Conservation (phyloP, 2,888 invertebrate species). For the Pristionchus entomophagus region DNA sequence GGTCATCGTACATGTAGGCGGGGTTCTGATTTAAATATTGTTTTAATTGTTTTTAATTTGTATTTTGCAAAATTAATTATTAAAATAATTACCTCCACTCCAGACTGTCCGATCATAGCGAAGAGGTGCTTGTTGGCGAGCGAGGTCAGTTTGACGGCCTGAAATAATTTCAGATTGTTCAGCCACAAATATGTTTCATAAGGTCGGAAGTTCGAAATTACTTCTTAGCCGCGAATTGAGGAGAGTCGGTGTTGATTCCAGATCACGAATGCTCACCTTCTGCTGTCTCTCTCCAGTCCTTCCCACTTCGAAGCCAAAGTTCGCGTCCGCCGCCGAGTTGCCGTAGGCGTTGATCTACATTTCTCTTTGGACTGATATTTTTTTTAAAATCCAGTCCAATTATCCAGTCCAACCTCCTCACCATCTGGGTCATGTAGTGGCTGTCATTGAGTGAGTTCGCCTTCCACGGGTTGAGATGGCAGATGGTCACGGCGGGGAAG, state of each 20-base stretch:
- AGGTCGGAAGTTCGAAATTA: too few relatives aligned
- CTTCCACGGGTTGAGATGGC: conserved; percentile 74
- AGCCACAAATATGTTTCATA: too few relatives aligned
- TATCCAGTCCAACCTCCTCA: not conserved
- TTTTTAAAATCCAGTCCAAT: not conserved
- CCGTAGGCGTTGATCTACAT: conserved; percentile 63
- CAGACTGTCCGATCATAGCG: conserved; percentile 18
- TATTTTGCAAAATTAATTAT: not conserved
- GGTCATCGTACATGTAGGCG: conserved; percentile 67
- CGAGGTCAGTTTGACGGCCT: conserved; percentile 42
- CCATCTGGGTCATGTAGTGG: conserved; percentile 36
- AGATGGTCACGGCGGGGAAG: conserved; percentile 74
- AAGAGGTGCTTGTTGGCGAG: conserved; percentile 48
- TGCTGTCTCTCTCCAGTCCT: conserved; percentile 56
- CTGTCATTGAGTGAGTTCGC: conserved; percentile 43
- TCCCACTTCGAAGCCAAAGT: conserved; percentile 61
- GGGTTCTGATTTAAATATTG: conserved; percentile 40
- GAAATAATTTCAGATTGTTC: too few relatives aligned
- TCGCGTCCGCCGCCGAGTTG: conserved; percentile 50
- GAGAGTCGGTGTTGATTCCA: too few relatives aligned
- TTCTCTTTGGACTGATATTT: not conserved
- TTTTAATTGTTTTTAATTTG: too few relatives aligned
- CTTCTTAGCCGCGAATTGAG: too few relatives aligned
- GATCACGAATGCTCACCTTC: too few relatives aligned
- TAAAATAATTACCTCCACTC: conserved; percentile 9